Percentiles rank a stretch among this genome's conserved stretches.
Conservation (phyloP, 2,113 vertebrate genomes). For the Ameiurus melas region DNA sequence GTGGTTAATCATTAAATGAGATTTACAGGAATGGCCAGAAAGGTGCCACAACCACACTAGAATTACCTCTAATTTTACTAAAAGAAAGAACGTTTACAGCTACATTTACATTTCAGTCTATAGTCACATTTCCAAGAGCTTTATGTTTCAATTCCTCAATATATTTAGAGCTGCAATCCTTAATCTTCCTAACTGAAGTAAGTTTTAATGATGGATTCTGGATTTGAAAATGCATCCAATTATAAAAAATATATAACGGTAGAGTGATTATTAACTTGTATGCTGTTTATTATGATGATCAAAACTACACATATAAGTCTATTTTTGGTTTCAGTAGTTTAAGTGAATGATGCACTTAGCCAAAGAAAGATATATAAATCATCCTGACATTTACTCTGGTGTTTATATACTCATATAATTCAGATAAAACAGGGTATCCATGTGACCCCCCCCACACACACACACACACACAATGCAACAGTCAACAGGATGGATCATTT, state of each 20-base stretch:
- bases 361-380: background rate
- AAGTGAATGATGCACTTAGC: background rate
- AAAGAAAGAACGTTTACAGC: background rate
- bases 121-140: background rate
- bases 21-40: conserved; percentile 10
- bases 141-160: background rate
- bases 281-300: background rate
- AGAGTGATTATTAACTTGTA: background rate
- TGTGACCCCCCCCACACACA: conserved; percentile 2
- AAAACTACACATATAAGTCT: background rate
- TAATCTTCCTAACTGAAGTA: background rate
- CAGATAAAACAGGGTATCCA: background rate
- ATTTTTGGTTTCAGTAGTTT: background rate
- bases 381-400: conserved; percentile 8
- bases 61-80: conserved; percentile 3
- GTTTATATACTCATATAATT: conserved; percentile 1
- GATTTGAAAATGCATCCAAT: background rate
- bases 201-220: background rate
- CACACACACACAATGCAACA: background rate
- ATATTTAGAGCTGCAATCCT: background rate
- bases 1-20: conserved; percentile 37
- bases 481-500: background rate
- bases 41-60: background rate
- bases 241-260: background rate
- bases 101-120: background rate